Evolutionary conservation across 2,113 vertebrate genomes (phyloP).

Genomic region (Anser brachyrhynchus): DNA sequence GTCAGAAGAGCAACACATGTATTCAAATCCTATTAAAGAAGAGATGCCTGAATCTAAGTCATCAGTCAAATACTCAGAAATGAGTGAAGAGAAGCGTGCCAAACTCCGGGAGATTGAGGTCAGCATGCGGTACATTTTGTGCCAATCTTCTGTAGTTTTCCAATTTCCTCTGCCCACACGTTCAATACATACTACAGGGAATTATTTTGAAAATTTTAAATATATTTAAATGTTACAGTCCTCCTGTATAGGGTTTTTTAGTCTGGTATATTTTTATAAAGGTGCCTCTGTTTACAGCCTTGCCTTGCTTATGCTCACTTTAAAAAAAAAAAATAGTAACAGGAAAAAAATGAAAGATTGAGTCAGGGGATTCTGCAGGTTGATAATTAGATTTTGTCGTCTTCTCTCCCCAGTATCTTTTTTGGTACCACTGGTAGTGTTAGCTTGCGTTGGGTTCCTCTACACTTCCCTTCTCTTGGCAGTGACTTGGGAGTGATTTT

Average conservation of each 20-base stretch:
- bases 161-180: background rate
- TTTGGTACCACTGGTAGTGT: background rate
- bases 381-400: background rate
- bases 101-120: conserved; percentile 99
- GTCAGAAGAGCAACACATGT: conserved; percentile 87
- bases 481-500: background rate
- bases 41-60: conserved; percentile 88
- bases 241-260: background rate
- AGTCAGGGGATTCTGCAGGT: background rate
- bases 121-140: background rate
- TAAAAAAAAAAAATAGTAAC: background rate
- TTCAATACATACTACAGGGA: background rate
- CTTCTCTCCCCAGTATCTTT: background rate
- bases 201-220: background rate
- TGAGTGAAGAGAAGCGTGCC: conserved; percentile 96
- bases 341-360: background rate
- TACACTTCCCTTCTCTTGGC: background rate
- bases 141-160: background rate
- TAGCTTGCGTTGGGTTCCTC: background rate
- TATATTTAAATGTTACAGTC: background rate
- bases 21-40: conserved; percentile 89
- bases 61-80: conserved; percentile 88
- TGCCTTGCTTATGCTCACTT: background rate
- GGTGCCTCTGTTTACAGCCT: background rate
- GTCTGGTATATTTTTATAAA: background rate